phyloP scores from a whole-genome alignment of 1,140 invertebrate species.

The Psix sp. region DNA sequence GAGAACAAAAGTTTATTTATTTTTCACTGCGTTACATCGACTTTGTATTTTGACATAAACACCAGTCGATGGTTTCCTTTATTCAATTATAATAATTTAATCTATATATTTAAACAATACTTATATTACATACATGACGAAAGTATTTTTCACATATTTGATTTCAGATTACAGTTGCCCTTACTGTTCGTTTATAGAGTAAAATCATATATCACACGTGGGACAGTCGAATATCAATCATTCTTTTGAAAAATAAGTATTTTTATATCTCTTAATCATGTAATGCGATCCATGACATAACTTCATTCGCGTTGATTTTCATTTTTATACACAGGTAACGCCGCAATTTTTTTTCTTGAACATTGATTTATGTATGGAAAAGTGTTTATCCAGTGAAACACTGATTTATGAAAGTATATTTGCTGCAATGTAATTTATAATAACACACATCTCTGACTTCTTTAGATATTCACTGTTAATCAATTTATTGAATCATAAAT shows the following conservation, averaged over 20 bases:
- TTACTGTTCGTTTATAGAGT: constrained; percentile 36
- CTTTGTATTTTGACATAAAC: constrained; percentile 19
- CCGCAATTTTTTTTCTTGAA: background rate
- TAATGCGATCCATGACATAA: constrained; percentile 23
- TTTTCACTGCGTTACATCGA: constrained; percentile 45
- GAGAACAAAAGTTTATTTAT: constrained; percentile 64
- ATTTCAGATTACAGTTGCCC: constrained; percentile 28
- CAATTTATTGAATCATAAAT: constrained; percentile 9
- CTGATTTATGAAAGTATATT: no score
- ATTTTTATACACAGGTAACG: constrained; percentile 28
- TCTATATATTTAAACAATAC: constrained; percentile 46
- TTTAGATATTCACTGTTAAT: no score
- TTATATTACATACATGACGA: constrained; percentile 51
- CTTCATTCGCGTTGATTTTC: constrained; percentile 12
- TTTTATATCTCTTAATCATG: constrained; percentile 18
- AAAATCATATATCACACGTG: constrained; percentile 71
- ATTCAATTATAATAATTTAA: constrained; percentile 43
- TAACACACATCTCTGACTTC: no score
- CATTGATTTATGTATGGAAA: background rate
- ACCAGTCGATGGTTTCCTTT: constrained; percentile 29
- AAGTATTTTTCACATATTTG: constrained; percentile 53
- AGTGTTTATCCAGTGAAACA: background rate
- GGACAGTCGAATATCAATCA: constrained; percentile 67
- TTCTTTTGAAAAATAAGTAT: constrained; percentile 62
- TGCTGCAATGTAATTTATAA: no score